phyloP scores from a whole-genome alignment of 2,113 vertebrate genomes.

The Girardinichthys multiradiatus region DNA sequence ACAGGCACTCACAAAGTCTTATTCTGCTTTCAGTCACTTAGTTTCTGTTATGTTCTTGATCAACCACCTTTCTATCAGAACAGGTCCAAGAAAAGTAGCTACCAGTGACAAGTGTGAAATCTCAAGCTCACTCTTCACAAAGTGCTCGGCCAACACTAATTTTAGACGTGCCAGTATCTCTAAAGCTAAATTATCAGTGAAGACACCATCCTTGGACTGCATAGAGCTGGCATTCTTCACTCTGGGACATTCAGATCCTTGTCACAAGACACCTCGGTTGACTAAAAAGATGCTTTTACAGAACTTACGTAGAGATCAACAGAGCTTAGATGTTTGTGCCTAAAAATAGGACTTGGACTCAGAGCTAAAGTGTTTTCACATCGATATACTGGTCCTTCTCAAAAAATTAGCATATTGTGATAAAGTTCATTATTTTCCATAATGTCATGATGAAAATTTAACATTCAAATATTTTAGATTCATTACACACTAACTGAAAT shows the following conservation, averaged over 20 bases:
- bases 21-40: background rate
- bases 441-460: no score
- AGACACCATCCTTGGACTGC: conserved; percentile 17
- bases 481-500: no score
- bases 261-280: conserved; percentile 66
- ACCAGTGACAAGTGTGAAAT: conserved; percentile 55
- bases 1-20: background rate
- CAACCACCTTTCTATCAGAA: background rate
- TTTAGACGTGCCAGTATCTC: conserved; percentile 70
- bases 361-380: background rate
- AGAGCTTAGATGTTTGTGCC: conserved; percentile 2
- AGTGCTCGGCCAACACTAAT: conserved; percentile 66
- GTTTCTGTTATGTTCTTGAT: background rate
- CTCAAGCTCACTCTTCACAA: conserved; percentile 54
- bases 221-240: conserved; percentile 44
- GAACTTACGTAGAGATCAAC: conserved; percentile 11
- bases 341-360: background rate
- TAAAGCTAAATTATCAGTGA: conserved; percentile 58
- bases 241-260: conserved; percentile 51
- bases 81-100: conserved; percentile 51
- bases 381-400: no score
- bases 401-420: no score
- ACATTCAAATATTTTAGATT: no score
- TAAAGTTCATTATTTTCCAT: no score
- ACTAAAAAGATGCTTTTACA: conserved; percentile 48